Evolutionary conservation across 2,113 vertebrate genomes (phyloP).

Genomic region (Gallinago jamesoni): DNA sequence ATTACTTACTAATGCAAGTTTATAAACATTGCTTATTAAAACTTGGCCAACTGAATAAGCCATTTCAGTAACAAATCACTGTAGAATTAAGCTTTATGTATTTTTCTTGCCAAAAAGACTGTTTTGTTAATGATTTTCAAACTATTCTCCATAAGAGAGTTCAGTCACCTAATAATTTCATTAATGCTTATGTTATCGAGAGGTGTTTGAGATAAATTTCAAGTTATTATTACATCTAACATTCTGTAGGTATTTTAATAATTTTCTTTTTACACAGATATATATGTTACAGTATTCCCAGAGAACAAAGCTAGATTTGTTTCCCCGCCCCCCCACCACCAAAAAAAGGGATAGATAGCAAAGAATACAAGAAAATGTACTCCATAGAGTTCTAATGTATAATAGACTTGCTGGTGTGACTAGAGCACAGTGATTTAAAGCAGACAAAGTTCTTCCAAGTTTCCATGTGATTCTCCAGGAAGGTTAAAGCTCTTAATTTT

Average conservation of each 20-base stretch:
- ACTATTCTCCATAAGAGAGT: not conserved
- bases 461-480: not conserved
- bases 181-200: not conserved
- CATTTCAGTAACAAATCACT: not conserved
- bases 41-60: not conserved
- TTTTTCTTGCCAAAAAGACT: not conserved
- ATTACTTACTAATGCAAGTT: not conserved
- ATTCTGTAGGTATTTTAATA: not conserved
- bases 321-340: not conserved
- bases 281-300: not conserved
- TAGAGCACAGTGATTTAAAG: not conserved
- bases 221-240: not conserved
- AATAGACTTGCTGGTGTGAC: not conserved
- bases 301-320: not conserved
- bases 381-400: rapidly evolving
- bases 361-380: not conserved
- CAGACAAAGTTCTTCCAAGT: not conserved
- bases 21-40: not conserved
- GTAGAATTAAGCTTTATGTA: not conserved
- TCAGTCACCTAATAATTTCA: not conserved
- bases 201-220: not conserved
- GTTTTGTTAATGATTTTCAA: not conserved
- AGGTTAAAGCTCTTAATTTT: not conserved
- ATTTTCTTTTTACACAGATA: not conserved
- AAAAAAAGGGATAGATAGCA: not conserved